Evolutionary conservation across 1,140 invertebrate species (phyloP).

Genomic region (Asbolus verrucosus): DNA sequence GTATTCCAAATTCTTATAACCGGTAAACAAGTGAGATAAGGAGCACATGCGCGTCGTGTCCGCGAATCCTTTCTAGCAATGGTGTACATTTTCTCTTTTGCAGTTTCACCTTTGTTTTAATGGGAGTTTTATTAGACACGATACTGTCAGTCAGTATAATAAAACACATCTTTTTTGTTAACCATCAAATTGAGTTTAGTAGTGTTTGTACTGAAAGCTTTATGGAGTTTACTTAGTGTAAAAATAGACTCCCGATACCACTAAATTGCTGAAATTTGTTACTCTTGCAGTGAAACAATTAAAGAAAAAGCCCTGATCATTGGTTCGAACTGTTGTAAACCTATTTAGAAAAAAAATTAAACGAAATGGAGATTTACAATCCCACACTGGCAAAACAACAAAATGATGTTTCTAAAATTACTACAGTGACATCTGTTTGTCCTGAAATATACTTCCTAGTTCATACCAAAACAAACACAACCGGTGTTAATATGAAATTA

Average conservation of each 20-base stretch:
- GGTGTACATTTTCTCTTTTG: neutral
- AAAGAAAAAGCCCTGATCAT: conserved; percentile 8
- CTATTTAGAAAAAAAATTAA: conserved; percentile 16
- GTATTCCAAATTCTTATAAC: no score
- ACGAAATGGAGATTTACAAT: conserved; percentile 13
- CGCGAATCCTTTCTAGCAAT: neutral
- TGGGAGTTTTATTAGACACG: conserved; percentile 23
- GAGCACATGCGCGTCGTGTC: no score
- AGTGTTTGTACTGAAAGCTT: conserved; percentile 47
- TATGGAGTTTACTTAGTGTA: conserved; percentile 43
- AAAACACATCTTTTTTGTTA: conserved; percentile 44
- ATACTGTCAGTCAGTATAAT: conserved; percentile 33
- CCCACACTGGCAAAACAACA: conserved; percentile 21
- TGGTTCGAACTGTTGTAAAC: conserved; percentile 7
- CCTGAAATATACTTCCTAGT: conserved; percentile 36
- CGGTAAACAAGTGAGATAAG: no score
- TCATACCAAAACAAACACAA: conserved; percentile 30
- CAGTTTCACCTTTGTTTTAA: neutral
- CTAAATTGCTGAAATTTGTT: conserved; percentile 38
- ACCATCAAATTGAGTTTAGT: conserved; percentile 44
- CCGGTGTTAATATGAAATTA: conserved; percentile 26
- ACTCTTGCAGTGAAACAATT: conserved; percentile 15
- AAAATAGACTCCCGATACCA: conserved; percentile 44
- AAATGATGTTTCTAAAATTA: conserved; percentile 28
- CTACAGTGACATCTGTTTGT: conserved; percentile 28